phyloP scores from a whole-genome alignment of 2,888 invertebrate species.

The Aphodius sticticus region DNA sequence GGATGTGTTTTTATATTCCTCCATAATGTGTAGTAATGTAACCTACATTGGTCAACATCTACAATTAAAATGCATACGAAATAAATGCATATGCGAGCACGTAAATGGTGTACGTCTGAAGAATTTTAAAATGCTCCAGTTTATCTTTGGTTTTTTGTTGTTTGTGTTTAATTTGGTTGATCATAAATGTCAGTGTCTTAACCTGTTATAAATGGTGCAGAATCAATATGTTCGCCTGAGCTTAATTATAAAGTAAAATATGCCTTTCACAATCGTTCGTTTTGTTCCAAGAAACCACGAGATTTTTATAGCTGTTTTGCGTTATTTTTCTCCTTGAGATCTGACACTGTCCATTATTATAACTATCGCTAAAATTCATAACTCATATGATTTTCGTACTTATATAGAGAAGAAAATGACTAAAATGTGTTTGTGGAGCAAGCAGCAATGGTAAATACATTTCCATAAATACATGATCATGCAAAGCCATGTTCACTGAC shows the following conservation, averaged over 20 bases:
- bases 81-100: neutral
- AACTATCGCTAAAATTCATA: neutral
- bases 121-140: neutral
- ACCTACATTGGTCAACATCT: neutral
- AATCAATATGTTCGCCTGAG: neutral
- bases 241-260: neutral
- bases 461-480: no score
- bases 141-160: neutral
- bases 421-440: neutral
- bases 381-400: neutral
- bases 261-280: neutral
- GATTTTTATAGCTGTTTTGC: neutral
- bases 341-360: no score
- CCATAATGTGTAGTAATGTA: neutral
- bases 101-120: neutral
- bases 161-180: neutral
- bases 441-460: neutral
- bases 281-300: neutral
- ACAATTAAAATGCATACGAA: constrained; percentile 10
- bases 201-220: neutral
- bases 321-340: neutral
- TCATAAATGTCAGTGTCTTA: neutral
- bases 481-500: neutral
- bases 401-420: neutral
- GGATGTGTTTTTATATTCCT: neutral